These are phyloP conservation scores for Labeo calbasu DNA, from an alignment of 2,797 vertebrate genomes.

Conservation along the genomic window DNA sequence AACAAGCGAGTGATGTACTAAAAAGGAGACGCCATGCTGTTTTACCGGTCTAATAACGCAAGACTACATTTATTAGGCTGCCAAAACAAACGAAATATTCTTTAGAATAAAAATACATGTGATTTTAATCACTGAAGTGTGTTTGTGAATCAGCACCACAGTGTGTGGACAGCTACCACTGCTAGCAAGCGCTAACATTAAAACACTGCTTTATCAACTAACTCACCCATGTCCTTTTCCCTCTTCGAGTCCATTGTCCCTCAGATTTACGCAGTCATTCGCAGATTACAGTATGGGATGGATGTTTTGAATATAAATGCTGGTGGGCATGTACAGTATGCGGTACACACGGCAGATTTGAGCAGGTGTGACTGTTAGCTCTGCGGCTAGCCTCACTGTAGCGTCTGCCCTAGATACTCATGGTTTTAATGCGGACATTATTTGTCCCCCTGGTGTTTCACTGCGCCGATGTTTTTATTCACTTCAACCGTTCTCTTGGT, in stretches of 20 bases:
- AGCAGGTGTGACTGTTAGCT: constrained; percentile 22
- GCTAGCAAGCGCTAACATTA: constrained; percentile 3
- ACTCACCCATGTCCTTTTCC: constrained; percentile 80
- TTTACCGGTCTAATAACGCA: neutral
- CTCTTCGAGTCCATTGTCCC: constrained; percentile 78
- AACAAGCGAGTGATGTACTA: neutral
- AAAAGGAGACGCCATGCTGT: neutral
- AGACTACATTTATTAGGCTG: neutral
- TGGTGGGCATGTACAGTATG: neutral
- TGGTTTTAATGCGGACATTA: constrained; percentile 6
- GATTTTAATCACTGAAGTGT: neutral
- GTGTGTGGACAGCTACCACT: constrained; percentile 37
- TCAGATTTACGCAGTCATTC: neutral
- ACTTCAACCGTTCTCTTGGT: neutral
- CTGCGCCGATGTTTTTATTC: no score
- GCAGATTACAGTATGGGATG: constrained; percentile 11
- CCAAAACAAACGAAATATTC: neutral
- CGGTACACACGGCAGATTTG: neutral
- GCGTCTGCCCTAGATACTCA: constrained; percentile 3
- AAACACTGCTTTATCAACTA: neutral
- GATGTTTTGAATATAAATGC: neutral
- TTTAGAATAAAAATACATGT: neutral
- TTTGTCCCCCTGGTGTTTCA: neutral
- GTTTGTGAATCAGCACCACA: constrained; percentile 3
- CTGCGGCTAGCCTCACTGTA: constrained; percentile 14